Percentiles rank a stretch among this genome's conserved stretches.
These are phyloP conservation scores for Helicoverpa zea DNA, from an alignment of 1,140 invertebrate genomes.

Conservation along the genomic window DNA sequence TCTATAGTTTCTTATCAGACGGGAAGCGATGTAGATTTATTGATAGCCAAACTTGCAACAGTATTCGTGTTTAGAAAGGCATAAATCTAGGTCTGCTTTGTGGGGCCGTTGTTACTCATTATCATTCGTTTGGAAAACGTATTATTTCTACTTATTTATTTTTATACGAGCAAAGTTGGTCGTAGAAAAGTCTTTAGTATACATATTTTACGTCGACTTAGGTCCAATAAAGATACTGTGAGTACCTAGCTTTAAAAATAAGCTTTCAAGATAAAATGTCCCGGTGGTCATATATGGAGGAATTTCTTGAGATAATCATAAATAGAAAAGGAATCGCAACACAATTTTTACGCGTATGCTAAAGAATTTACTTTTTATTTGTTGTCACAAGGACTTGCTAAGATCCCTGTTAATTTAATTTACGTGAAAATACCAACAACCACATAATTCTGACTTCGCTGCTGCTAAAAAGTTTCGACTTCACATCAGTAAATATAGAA, in stretches of 20 bases:
- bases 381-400: too few relatives aligned
- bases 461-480: too few relatives aligned
- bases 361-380: too few relatives aligned
- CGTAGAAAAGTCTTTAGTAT: background rate
- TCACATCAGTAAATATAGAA: too few relatives aligned
- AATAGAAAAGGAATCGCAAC: background rate
- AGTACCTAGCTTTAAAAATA: background rate
- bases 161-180: background rate
- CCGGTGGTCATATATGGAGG: constrained; percentile 16
- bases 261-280: constrained; percentile 16
- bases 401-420: too few relatives aligned
- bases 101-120: background rate
- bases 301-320: constrained; percentile 19
- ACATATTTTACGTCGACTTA: background rate
- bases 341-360: background rate
- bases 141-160: background rate
- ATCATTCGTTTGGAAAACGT: background rate
- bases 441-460: too few relatives aligned
- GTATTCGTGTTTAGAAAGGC: constrained; percentile 27
- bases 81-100: constrained; percentile 21
- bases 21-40: constrained; percentile 46
- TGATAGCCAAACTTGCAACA: constrained; percentile 37
- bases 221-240: background rate
- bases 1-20: constrained; percentile 39
- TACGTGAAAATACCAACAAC: too few relatives aligned